Conservation (phyloP, 1,140 invertebrate genomes). For the Anagrus nilaparvatae region DNA sequence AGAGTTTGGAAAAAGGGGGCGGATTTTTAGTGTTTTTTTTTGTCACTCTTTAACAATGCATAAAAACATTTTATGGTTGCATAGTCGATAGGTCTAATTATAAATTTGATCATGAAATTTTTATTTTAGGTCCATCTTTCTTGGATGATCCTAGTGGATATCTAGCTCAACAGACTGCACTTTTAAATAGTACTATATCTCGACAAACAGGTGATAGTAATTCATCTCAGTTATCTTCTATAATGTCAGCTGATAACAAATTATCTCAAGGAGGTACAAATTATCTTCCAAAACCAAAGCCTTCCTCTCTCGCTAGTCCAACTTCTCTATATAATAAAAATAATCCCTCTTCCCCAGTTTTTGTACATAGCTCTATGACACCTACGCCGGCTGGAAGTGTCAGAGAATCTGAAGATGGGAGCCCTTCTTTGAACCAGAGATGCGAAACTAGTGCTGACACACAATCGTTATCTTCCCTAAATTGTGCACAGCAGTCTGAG, state of each 20-base stretch:
- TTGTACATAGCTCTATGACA: conserved; percentile 38
- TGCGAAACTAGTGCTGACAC: conserved; percentile 29
- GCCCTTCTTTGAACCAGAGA: conserved; percentile 27
- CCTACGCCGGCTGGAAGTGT: conserved; percentile 28
- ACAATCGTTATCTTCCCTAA: conserved; percentile 24
- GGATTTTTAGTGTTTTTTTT: too few species aligned
- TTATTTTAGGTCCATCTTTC: conserved; percentile 51
- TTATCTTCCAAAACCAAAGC: conserved; percentile 38
- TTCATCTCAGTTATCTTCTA: conserved; percentile 34
- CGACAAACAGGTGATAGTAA: conserved; percentile 53
- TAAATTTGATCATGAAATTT: too few species aligned
- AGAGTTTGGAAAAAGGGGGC: too few species aligned
- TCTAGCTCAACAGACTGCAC: conserved; percentile 72
- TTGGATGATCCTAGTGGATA: conserved; percentile 85
- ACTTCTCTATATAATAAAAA: conserved; percentile 30
- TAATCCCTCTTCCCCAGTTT: conserved; percentile 35
- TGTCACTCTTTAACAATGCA: too few species aligned
- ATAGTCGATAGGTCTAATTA: too few species aligned
- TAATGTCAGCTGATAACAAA: conserved; percentile 25
- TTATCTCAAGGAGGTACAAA: conserved; percentile 20
- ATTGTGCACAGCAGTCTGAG: conserved; percentile 19
- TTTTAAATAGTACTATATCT: conserved; percentile 74
- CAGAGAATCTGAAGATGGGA: conserved; percentile 28
- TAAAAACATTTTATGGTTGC: too few species aligned
- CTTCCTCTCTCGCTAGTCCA: conserved; percentile 35